Evolutionary conservation across 2,888 invertebrate species (phyloP), one percentile per base, ranked within the genome.

Genomic region (Drosophila merina): DNA sequence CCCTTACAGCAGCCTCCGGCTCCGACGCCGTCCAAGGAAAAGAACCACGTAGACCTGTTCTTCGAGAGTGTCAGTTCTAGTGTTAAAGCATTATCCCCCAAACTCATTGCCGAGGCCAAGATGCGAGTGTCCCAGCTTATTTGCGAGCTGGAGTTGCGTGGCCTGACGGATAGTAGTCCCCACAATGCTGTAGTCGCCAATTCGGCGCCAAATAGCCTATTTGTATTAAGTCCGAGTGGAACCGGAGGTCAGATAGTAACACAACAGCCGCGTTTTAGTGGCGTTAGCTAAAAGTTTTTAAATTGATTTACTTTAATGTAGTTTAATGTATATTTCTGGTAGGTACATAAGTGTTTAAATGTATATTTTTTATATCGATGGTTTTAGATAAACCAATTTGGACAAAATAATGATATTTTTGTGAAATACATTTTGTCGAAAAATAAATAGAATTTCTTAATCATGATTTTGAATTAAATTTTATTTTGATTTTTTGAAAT

Each of bases 1-100:
- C 28, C 74, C 2, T 9, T 48, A 0, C 62, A 64, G 6, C 75
- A 68, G 6, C 66, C 60, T 3, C 78, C 75, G 0, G 36, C 36
- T 5, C 77, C 74, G 1, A 71, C 63, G 8, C 74, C 71, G 4
- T 60, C 58, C 36, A 84, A 73, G 62, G 90, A 83, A 28, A 87
- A 87, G 45, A 91, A 90, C 57, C 90, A 90, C 45, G 89, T 86
- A 2, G 85, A 88, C 38, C 71, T 86, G 6, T 86, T 86, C 36
- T 86, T 86, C n/a, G 85, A 86, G 40, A 86, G 85, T 33, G 89
- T 86, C 7, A 88, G 85, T 36, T 88, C 85, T 4, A 86, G 85
- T 56, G 85, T 86, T 0, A 88, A 88, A 38, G 86, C 86, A 0
- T 59, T 86, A 10, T 76, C 88, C 2, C 88, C 85, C 0, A 86